Evolutionary conservation across 2,113 vertebrate species (phyloP), one percentile per base, ranked within the genome.

Genomic region (Barbus barbus): DNA sequence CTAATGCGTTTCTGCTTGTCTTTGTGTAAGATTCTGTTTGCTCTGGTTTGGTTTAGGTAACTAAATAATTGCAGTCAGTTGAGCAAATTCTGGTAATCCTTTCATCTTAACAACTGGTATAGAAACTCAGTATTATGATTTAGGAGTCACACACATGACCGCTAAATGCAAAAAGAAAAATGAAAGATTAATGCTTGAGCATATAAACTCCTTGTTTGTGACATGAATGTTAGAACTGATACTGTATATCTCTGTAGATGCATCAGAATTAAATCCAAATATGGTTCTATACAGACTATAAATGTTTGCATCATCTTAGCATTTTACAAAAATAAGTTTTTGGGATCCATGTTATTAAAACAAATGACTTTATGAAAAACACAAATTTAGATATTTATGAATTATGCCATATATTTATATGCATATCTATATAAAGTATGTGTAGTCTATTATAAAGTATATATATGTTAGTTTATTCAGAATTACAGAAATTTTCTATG

Each of bases 351-450:
- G 12, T 38, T 75, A 75, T 24, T 51, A 16, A 74, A 31, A 75
- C 5, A 51, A 75, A 75, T 36, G 18, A 56, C 48, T 56, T 46
- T 51, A 75, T 61, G 22, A 60, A 60, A 78, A 38, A 44, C 24
- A 33, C 33, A 38, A 9, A 78, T 78, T 61, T 61, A 78, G 77
- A 60, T 78, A 60, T 24, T 41, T 78, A 61, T 78, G n/a, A 78
- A 24, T 24, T 74, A 74, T 74, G 26, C 22, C 44, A 18, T 46
- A 48, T 26, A 61, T 58, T 16, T 78, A 61, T 77, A 33, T 56
- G 18, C 31, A 78, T 61, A 61, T 78, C 22, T 26, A 61, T 78
- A 61, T 60, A 14, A 22, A 41, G 13, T 78, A 78, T 78, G 77
- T 78, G 33, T 22, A 9, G 77, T 61, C 33, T 61, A 78, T 41